Evolutionary conservation across 2,888 invertebrate species (phyloP).

Genomic region (Cryptocheilus praepositus): DNA sequence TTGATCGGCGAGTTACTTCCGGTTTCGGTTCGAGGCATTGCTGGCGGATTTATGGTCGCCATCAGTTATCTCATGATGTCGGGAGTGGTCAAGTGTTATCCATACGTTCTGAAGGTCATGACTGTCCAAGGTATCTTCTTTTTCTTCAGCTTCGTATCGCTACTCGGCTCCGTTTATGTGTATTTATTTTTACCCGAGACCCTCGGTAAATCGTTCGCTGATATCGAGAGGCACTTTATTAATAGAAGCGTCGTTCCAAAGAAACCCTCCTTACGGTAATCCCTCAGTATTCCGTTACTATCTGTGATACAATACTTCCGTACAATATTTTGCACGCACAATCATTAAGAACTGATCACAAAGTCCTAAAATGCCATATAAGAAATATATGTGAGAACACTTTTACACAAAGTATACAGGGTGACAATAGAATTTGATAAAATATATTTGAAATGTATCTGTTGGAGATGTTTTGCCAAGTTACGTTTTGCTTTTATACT

Average conservation of each 20-base stretch:
- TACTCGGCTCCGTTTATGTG: slow-evolving; percentile 74
- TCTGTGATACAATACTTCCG: background rate
- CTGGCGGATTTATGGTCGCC: slow-evolving; percentile 76
- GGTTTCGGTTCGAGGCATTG: slow-evolving; percentile 76
- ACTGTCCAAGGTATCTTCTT: slow-evolving; percentile 75
- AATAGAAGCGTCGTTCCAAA: background rate
- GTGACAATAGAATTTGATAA: too few species aligned
- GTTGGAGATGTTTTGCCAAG: too few species aligned
- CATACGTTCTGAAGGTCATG: slow-evolving; percentile 72
- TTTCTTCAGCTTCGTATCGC: slow-evolving; percentile 74
- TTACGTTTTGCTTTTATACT: too few species aligned
- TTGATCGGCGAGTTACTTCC: slow-evolving; percentile 77
- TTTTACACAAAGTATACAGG: too few species aligned
- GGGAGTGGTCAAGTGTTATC: slow-evolving; percentile 76
- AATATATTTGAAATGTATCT: too few species aligned
- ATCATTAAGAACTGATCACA: too few species aligned
- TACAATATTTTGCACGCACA: too few species aligned
- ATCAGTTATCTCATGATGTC: slow-evolving; percentile 78
- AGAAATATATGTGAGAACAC: too few species aligned
- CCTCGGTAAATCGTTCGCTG: slow-evolving; percentile 77
- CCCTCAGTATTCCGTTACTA: background rate
- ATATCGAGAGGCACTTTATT: slow-evolving; percentile 76
- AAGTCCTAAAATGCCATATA: too few species aligned
- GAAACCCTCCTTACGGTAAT: background rate
- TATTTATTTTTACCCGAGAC: slow-evolving; percentile 78